These are phyloP conservation scores for Tolmerus cingulatus DNA, from an alignment of 2,888 invertebrate genomes.

Conservation along the genomic window DNA sequence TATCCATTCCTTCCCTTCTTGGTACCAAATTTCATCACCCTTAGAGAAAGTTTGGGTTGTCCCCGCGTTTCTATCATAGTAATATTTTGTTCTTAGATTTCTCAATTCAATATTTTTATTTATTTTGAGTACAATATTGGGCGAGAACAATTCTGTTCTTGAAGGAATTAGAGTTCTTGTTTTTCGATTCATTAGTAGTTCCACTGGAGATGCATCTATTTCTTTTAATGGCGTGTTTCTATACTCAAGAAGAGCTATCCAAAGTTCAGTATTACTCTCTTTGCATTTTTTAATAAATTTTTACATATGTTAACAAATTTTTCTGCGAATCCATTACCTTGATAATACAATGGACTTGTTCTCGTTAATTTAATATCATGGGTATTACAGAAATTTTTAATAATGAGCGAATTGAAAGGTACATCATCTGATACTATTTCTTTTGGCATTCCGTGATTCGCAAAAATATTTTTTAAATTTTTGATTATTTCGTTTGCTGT, in stretches of 20 bases:
- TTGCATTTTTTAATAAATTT: background rate
- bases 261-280: no score
- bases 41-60: background rate
- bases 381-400: background rate
- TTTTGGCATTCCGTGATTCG: no score
- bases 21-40: background rate
- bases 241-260: no score
- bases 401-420: background rate
- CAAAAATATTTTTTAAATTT: background rate
- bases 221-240: no score
- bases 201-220: background rate
- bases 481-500: background rate
- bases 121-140: constrained; percentile 5
- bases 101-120: background rate
- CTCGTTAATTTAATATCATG: background rate
- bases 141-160: background rate
- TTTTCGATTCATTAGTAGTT: background rate
- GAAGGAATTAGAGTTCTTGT: background rate
- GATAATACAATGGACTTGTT: background rate
- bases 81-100: background rate
- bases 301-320: background rate
- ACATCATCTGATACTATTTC: no score
- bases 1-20: background rate
- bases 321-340: background rate
- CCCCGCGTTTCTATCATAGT: constrained; percentile 9